phyloP scores from a whole-genome alignment of 2,797 vertebrate genomes.

The Muraenolepis orangiensis region DNA sequence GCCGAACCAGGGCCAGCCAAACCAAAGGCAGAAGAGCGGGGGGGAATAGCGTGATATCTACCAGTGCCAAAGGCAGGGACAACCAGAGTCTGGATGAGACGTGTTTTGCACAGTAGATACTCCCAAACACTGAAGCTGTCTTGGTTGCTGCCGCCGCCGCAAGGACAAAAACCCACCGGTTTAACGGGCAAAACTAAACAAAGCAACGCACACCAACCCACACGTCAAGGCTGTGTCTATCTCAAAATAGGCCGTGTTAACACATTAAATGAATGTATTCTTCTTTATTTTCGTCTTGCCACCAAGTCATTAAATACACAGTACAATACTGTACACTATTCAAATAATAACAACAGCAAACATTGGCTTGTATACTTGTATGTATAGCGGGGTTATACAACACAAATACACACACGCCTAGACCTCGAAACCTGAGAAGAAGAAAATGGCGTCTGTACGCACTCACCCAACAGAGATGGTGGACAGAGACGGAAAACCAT shows the following conservation, averaged over 20 bases:
- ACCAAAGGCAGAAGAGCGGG: slow-evolving; percentile 10
- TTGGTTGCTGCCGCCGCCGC: background rate
- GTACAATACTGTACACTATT: background rate
- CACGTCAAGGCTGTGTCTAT: background rate
- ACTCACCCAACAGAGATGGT: no score
- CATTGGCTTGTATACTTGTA: background rate
- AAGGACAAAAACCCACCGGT: no score
- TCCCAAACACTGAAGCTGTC: background rate
- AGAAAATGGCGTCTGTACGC: background rate
- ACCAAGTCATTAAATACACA: background rate
- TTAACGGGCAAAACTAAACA: background rate
- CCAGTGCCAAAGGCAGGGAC: slow-evolving; percentile 51
- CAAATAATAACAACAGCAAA: background rate
- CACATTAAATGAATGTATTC: background rate
- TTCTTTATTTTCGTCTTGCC: background rate
- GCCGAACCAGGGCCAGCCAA: slow-evolving; percentile 43
- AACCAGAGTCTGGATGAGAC: background rate
- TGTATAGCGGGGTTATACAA: background rate
- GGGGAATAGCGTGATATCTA: slow-evolving; percentile 40
- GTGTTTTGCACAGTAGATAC: background rate
- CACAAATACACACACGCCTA: background rate
- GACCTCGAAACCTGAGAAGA: background rate
- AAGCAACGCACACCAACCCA: background rate
- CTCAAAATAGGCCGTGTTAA: background rate
- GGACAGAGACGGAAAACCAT: no score